A percentile compares a stretch with the other conserved stretches of the same genome.
Evolutionary conservation across 2,888 invertebrate genomes (phyloP).

Genomic region (Leucoma salicis): DNA sequence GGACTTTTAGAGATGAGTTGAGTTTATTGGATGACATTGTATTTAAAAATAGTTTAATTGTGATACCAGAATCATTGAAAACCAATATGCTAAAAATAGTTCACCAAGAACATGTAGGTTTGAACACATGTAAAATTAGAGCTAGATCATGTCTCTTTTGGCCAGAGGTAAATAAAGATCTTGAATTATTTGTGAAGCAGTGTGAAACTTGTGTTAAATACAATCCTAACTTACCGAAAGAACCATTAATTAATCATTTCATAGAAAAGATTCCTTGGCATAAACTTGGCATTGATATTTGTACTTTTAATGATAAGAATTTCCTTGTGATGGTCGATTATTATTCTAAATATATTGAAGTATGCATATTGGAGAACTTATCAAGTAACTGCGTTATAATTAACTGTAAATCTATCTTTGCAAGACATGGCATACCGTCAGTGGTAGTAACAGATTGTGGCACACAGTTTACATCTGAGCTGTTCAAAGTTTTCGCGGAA

Average conservation of each 20-base stretch:
- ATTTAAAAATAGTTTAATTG: constrained; percentile 11
- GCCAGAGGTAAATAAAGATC: constrained; percentile 10
- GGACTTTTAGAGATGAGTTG: constrained; percentile 10
- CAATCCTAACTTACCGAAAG: not conserved
- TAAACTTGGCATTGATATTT: not conserved
- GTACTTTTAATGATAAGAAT: not conserved
- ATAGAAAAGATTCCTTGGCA: not conserved
- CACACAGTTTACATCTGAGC: not conserved
- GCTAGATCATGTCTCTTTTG: constrained; percentile 8
- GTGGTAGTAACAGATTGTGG: not conserved
- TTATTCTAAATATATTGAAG: not conserved
- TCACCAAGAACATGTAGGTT: constrained; percentile 5
- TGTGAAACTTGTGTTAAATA: not conserved
- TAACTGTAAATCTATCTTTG: not conserved
- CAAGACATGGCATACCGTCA: not conserved
- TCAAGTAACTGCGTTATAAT: not conserved
- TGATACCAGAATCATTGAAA: constrained; percentile 6
- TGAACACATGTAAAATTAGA: constrained; percentile 5
- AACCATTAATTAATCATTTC: not conserved
- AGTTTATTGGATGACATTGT: constrained; percentile 7
- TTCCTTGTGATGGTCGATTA: not conserved
- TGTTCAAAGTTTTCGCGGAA: not conserved
- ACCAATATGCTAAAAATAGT: constrained; percentile 1
- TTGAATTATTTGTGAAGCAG: constrained; percentile 1
- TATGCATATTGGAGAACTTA: too few relatives aligned